Evolutionary conservation across 2,888 invertebrate genomes (phyloP).

Genomic region (Pteria penguin): DNA sequence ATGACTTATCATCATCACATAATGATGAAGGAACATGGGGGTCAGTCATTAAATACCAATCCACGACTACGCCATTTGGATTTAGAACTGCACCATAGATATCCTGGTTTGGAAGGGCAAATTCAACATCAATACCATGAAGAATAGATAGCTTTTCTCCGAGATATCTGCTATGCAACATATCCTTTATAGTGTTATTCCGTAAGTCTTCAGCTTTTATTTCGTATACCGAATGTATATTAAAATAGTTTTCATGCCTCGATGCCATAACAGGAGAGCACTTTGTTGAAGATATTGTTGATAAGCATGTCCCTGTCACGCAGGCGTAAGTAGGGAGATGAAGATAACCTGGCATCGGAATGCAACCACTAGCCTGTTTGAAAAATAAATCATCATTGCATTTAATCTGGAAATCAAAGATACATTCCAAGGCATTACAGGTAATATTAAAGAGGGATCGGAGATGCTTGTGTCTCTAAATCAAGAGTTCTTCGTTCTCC

Average conservation of each 20-base stretch:
- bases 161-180: slow-evolving; percentile 28
- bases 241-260: not conserved
- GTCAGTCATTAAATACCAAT: slow-evolving; percentile 44
- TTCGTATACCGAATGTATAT: slow-evolving; percentile 31
- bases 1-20: slow-evolving; percentile 2
- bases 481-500: too few relatives aligned
- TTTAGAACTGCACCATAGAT: slow-evolving; percentile 39
- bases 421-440: too few relatives aligned
- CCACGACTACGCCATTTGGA: slow-evolving; percentile 29
- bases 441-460: too few relatives aligned
- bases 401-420: too few relatives aligned
- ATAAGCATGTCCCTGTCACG: not conserved
- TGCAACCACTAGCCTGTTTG: not conserved
- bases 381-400: slow-evolving; percentile 5
- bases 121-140: slow-evolving; percentile 44
- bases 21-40: not conserved
- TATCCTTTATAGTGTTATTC: not conserved
- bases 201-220: slow-evolving; percentile 5
- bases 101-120: slow-evolving; percentile 10
- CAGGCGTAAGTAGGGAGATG: slow-evolving; percentile 23
- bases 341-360: slow-evolving; percentile 25
- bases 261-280: not conserved
- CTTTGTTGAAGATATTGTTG: not conserved
- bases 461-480: too few relatives aligned
- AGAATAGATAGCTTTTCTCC: slow-evolving; percentile 24